Evolutionary conservation across 2,888 invertebrate species (phyloP).

Genomic region (Conomelus anceps): DNA sequence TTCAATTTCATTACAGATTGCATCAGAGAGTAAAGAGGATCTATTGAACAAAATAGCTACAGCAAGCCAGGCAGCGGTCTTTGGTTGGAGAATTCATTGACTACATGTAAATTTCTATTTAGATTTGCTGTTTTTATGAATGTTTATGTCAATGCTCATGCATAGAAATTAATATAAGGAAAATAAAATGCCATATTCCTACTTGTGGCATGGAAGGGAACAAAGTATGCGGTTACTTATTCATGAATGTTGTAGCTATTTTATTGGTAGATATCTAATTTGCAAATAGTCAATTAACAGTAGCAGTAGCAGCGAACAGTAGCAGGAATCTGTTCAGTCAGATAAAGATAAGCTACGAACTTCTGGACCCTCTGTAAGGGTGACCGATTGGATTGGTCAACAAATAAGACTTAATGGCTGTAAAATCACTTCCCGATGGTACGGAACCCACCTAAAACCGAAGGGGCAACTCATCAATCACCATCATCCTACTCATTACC

Average conservation of each 20-base stretch:
- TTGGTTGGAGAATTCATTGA: constrained; percentile 25
- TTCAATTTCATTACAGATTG: constrained; percentile 28
- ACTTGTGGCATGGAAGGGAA: background rate
- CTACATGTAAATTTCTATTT: background rate
- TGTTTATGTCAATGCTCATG: background rate
- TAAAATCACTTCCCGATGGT: too few relatives aligned
- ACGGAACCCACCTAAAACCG: too few relatives aligned
- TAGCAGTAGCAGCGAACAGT: too few relatives aligned
- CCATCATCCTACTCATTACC: too few relatives aligned
- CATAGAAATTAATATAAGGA: background rate
- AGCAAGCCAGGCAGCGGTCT: constrained; percentile 33
- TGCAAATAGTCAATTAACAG: background rate
- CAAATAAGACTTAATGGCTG: too few relatives aligned
- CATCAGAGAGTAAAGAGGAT: constrained; percentile 33
- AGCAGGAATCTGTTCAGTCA: too few relatives aligned
- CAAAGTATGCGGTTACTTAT: background rate
- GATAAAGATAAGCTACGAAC: too few relatives aligned
- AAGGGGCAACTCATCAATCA: too few relatives aligned
- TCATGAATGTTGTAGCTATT: background rate
- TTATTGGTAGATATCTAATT: background rate
- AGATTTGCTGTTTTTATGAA: background rate
- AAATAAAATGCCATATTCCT: background rate
- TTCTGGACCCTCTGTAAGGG: too few relatives aligned
- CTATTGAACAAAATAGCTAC: constrained; percentile 36
- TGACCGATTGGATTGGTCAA: too few relatives aligned